Conservation (phyloP, 2,113 vertebrate species). For the Trogon melanurus region DNA sequence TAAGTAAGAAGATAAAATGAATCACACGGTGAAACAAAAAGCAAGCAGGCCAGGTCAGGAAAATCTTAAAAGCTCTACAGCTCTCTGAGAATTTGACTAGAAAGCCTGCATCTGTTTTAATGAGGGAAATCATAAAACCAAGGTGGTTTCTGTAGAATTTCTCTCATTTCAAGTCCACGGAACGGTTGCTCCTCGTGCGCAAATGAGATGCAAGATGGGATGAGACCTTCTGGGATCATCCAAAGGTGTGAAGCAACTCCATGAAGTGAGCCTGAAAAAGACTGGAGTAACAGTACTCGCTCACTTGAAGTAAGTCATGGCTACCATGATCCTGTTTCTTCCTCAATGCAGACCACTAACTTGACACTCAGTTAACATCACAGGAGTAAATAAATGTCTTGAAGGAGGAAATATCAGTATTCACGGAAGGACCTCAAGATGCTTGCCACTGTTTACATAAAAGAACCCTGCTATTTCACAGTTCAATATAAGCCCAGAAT, state of each 20-base stretch:
- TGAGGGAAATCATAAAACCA: background rate
- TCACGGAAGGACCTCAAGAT: background rate
- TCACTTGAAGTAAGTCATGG: fast-evolving
- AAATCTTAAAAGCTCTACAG: background rate
- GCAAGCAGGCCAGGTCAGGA: background rate
- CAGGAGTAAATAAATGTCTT: background rate
- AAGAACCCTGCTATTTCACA: slow-evolving; percentile 14
- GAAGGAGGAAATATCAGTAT: slow-evolving; percentile 17
- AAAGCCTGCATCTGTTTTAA: background rate
- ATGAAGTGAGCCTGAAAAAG: background rate
- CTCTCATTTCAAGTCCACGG: background rate
- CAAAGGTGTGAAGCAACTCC: background rate
- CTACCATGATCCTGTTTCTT: background rate
- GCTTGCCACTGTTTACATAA: slow-evolving; percentile 24
- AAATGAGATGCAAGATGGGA: background rate
- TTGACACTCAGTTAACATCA: background rate
- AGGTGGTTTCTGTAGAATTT: background rate
- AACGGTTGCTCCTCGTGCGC: background rate
- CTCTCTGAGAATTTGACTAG: background rate
- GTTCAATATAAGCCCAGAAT: slow-evolving; percentile 33
- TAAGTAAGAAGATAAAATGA: background rate
- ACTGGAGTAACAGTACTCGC: fast-evolving
- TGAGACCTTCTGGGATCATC: background rate
- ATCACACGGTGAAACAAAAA: background rate
- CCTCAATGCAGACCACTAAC: background rate